Evolutionary conservation across 2,888 invertebrate genomes (phyloP).

Genomic region (Noctua janthina): DNA sequence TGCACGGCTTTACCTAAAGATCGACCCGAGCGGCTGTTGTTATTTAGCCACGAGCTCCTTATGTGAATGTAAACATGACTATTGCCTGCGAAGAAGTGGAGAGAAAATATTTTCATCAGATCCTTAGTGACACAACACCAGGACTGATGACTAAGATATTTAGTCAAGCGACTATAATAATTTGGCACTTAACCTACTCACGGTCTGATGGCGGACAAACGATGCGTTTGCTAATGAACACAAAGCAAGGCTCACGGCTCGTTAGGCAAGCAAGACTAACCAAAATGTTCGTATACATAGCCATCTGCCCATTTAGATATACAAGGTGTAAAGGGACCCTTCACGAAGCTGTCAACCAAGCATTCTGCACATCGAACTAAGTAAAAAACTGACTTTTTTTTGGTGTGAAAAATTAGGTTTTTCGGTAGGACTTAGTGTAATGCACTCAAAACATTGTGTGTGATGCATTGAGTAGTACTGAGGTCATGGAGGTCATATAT

Average conservation of each 20-base stretch:
- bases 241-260: slow-evolving; percentile 16
- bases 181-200: not conserved
- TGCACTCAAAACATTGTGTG: not conserved
- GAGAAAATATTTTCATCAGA: not conserved
- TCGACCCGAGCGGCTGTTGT: too few species aligned
- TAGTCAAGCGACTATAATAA: not conserved
- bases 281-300: not conserved
- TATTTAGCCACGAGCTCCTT: too few species aligned
- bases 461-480: too few species aligned
- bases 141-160: not conserved
- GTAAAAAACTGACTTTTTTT: not conserved
- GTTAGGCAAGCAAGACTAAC: slow-evolving; percentile 14
- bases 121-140: not conserved
- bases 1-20: too few species aligned
- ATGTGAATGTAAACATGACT: not conserved
- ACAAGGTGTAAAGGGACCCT: not conserved
- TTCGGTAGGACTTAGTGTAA: not conserved
- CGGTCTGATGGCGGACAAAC: not conserved
- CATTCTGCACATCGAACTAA: not conserved
- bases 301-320: not conserved
- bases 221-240: slow-evolving; percentile 34
- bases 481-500: too few species aligned
- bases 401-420: not conserved
- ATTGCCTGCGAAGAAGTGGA: not conserved
- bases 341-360: not conserved